These are phyloP conservation scores for Acronicta aceris DNA, from an alignment of 2,888 invertebrate genomes.

Conservation along the genomic window DNA sequence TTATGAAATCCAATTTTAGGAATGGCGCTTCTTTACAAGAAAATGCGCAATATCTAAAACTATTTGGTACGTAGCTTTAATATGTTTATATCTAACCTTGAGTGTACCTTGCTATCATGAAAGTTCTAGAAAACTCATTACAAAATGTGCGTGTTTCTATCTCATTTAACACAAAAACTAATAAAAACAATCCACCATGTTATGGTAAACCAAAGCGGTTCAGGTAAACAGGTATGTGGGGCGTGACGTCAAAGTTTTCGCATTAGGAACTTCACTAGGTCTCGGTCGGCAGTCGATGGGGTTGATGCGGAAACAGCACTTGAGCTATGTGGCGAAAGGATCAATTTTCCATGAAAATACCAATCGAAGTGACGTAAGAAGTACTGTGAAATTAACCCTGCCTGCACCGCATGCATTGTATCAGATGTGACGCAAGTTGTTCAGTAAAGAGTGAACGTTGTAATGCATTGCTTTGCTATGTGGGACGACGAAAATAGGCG, in stretches of 20 bases:
- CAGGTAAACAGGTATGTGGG: conserved; percentile 63
- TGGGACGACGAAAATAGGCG: conserved; percentile 11
- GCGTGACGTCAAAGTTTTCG: conserved; percentile 85
- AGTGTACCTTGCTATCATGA: neutral
- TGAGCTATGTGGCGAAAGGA: conserved; percentile 55
- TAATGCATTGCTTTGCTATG: conserved; percentile 30
- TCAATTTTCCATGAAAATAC: conserved; percentile 63
- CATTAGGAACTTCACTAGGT: conserved; percentile 81
- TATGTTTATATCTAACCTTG: neutral
- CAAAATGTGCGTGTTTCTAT: conserved; percentile 27
- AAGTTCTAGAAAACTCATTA: neutral
- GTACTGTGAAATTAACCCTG: conserved; percentile 71
- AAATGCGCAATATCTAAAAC: neutral
- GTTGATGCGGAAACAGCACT: conserved; percentile 61
- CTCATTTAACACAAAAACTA: conserved; percentile 24
- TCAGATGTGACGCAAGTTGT: conserved; percentile 61
- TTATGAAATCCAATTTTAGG: conserved; percentile 13
- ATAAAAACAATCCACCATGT: conserved; percentile 41
- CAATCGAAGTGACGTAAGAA: conserved; percentile 66
- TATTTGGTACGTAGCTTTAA: neutral
- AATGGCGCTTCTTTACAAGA: neutral
- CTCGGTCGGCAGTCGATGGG: conserved; percentile 72
- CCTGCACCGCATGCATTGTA: conserved; percentile 60
- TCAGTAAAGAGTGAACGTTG: conserved; percentile 25
- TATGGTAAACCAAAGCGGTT: conserved; percentile 51